Evolutionary conservation across 2,888 invertebrate species (phyloP).

Genomic region (Silvanus unidentatus): DNA sequence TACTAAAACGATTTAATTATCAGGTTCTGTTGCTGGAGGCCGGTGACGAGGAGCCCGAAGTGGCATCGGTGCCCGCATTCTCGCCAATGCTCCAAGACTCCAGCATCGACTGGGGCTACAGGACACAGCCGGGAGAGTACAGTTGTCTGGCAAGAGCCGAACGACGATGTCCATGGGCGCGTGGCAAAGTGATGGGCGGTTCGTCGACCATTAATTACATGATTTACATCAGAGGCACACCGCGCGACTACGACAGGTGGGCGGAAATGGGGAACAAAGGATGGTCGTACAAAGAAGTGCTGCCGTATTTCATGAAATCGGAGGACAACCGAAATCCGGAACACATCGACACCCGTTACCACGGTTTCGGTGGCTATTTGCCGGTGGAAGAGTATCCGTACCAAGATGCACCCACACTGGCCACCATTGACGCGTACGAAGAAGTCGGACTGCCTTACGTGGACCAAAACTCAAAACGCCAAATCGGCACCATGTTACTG

Average conservation of each 20-base stretch:
- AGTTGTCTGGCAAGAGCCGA: conserved; percentile 56
- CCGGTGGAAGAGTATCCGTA: conserved; percentile 61
- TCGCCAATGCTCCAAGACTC: conserved; percentile 54
- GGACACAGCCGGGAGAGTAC: conserved; percentile 57
- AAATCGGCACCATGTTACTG: conserved; percentile 57
- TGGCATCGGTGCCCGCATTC: conserved; percentile 58
- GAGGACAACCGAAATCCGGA: conserved; percentile 58
- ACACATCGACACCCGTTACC: conserved; percentile 51
- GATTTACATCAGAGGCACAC: conserved; percentile 58
- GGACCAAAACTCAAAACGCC: conserved; percentile 54
- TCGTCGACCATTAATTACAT: conserved; percentile 62
- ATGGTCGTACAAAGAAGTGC: conserved; percentile 58
- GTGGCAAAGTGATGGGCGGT: conserved; percentile 63
- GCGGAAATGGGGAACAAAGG: conserved; percentile 56
- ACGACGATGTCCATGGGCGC: conserved; percentile 55
- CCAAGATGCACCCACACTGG: conserved; percentile 53
- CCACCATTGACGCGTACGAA: conserved; percentile 55
- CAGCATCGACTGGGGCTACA: conserved; percentile 63
- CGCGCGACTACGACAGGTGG: conserved; percentile 61
- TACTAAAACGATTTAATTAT: not conserved
- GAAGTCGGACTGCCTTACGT: conserved; percentile 56
- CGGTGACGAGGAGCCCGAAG: conserved; percentile 58
- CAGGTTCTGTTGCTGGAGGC: conserved; percentile 60
- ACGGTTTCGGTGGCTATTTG: conserved; percentile 57
- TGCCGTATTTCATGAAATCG: conserved; percentile 66